These are phyloP conservation scores for Monochamus alternatus DNA, from an alignment of 2,888 invertebrate species.

Conservation along the genomic window DNA sequence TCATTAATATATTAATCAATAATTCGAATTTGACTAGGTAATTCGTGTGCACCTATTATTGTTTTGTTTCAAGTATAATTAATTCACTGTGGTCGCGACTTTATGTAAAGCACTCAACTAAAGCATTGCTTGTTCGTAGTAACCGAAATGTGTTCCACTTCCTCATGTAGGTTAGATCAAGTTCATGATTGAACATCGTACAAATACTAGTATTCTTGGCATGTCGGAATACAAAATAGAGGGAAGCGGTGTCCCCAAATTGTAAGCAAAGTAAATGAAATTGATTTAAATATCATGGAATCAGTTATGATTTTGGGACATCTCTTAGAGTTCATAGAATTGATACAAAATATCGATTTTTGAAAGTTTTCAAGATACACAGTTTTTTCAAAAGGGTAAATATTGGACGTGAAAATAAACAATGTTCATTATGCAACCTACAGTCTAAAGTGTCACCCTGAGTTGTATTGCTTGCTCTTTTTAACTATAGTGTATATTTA, in stretches of 20 bases:
- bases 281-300: too few relatives aligned
- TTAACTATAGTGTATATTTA: too few relatives aligned
- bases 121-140: background rate
- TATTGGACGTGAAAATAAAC: too few relatives aligned
- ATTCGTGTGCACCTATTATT: slow-evolving; percentile 8
- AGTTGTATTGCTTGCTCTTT: too few relatives aligned
- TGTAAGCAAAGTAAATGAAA: too few relatives aligned
- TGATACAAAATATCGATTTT: too few relatives aligned
- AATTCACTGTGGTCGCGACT: slow-evolving; percentile 11
- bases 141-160: background rate
- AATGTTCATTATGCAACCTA: too few relatives aligned
- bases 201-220: slow-evolving; percentile 1
- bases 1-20: slow-evolving; percentile 34
- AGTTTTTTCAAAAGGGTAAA: too few relatives aligned
- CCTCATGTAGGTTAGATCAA: slow-evolving; percentile 4
- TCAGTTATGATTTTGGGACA: too few relatives aligned
- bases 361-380: too few relatives aligned
- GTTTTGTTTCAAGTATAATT: background rate
- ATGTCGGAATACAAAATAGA: background rate
- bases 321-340: too few relatives aligned
- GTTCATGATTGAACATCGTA: background rate
- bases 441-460: too few relatives aligned
- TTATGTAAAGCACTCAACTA: slow-evolving; percentile 4
- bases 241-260: background rate
- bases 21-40: slow-evolving; percentile 21